phyloP scores from a whole-genome alignment of 2,797 vertebrate genomes.

The Liparis tanakae region DNA sequence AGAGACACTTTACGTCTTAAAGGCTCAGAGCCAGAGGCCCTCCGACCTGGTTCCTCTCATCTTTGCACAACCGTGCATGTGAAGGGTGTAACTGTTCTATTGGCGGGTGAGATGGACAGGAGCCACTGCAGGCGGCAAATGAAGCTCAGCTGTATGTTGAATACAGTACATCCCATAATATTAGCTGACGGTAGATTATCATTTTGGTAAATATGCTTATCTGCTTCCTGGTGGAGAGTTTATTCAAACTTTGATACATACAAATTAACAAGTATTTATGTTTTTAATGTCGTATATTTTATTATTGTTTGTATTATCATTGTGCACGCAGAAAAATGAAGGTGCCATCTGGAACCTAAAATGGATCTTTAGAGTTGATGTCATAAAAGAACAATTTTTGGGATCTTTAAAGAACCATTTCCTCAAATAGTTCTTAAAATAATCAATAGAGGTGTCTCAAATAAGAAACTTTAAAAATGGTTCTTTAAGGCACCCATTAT shows the following conservation, averaged over 20 bases:
- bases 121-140: slow-evolving; percentile 5
- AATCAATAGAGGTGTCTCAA: too few relatives aligned
- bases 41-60: slow-evolving; percentile 17
- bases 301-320: background rate
- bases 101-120: slow-evolving; percentile 5
- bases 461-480: too few relatives aligned
- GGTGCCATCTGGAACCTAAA: too few relatives aligned
- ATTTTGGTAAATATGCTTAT: background rate
- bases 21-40: slow-evolving; percentile 21
- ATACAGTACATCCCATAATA: background rate
- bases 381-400: too few relatives aligned
- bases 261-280: background rate
- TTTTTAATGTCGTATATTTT: background rate
- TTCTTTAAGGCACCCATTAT: too few relatives aligned
- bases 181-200: background rate
- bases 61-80: slow-evolving; percentile 20
- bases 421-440: too few relatives aligned
- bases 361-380: too few relatives aligned
- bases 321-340: background rate
- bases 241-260: too few relatives aligned
- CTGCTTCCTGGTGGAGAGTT: background rate
- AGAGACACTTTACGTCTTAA: slow-evolving; percentile 22
- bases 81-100: background rate
- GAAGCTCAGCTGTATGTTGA: background rate
- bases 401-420: too few relatives aligned